Evolutionary conservation across 2,888 invertebrate species (phyloP).

Genomic region (Orthosia gracilis): DNA sequence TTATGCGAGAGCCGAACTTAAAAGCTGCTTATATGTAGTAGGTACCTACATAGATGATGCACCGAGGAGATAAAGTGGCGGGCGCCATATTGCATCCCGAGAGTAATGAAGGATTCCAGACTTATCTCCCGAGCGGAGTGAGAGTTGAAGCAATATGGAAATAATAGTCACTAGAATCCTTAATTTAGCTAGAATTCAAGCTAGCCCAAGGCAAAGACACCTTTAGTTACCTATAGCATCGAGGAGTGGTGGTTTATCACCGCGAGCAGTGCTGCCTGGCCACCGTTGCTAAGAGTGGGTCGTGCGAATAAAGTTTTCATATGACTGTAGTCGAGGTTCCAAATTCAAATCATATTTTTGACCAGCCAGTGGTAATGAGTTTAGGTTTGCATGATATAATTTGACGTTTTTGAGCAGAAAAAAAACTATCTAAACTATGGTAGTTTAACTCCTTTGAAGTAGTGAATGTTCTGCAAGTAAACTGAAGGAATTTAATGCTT

Average conservation of each 20-base stretch:
- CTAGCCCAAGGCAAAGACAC: not conserved
- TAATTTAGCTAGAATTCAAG: not conserved
- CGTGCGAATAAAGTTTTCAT: no score
- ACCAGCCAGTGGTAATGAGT: not conserved
- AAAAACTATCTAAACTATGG: no score
- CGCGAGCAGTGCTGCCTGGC: no score
- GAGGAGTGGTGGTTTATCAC: no score
- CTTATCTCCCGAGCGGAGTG: not conserved
- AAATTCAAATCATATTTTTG: not conserved
- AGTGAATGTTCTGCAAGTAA: not conserved
- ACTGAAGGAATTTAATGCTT: not conserved
- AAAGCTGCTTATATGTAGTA: not conserved
- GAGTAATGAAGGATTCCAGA: no score
- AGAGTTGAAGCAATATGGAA: not conserved
- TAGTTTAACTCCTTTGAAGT: no score
- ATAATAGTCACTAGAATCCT: not conserved
- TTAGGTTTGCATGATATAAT: not conserved
- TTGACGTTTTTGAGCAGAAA: no score
- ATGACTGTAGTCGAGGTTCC: not conserved
- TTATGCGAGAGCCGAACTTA: slow-evolving; percentile 1
- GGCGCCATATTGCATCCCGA: not conserved
- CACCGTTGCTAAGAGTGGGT: no score
- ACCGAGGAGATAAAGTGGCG: not conserved
- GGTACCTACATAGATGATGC: not conserved
- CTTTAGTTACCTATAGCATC: not conserved